Evolutionary conservation across 2,888 invertebrate species (phyloP), one percentile per base, ranked within the genome.

Genomic region (Ochropleura leucogaster): DNA sequence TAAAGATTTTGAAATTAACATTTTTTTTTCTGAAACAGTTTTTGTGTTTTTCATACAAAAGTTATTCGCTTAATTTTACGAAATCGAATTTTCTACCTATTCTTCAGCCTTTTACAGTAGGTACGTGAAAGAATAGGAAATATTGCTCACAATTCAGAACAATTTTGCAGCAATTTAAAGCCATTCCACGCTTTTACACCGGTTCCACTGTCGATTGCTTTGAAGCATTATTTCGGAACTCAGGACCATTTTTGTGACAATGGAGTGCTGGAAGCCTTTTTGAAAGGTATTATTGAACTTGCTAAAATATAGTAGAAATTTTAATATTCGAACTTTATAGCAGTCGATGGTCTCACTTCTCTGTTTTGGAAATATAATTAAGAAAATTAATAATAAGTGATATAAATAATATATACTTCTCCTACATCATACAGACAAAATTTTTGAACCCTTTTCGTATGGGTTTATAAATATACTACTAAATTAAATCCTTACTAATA

Each of bases 111-210:
- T 69, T 20, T 4, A 18, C 18, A 8, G 10, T 20, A 57, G 14
- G 3, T 16, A 3, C 0, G 6, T 44, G n/a, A 65, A 55, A 46
- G 18, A 62, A 74, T 60, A 49, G 18, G 10, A 12, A 49, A 55
- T 75, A 66, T 65, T 60, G 44, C 55, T 49, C 53, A 62, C 40
- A 66, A 66, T 77, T 18, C 49, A 40, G 53, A 70, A 83, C 62
- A 57, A 71, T 78, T 83, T 78, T 47, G 40, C 65, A 57, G 71
- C 68, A 66, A 79, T 71, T 83, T 72, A 63, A 67, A 83, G 20
- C 53, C 66, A 62, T 83, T 79, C 66, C 46, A 66, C 42, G 67
- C 51, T 78, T 68, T 82, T 77, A 55, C 53, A 69, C 59, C 44
- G 46, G 55, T 49, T 49, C 20, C 8, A 55, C 16, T 49, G 59